Conservation (phyloP, 2,797 vertebrate species). For the Meda fulgida region DNA sequence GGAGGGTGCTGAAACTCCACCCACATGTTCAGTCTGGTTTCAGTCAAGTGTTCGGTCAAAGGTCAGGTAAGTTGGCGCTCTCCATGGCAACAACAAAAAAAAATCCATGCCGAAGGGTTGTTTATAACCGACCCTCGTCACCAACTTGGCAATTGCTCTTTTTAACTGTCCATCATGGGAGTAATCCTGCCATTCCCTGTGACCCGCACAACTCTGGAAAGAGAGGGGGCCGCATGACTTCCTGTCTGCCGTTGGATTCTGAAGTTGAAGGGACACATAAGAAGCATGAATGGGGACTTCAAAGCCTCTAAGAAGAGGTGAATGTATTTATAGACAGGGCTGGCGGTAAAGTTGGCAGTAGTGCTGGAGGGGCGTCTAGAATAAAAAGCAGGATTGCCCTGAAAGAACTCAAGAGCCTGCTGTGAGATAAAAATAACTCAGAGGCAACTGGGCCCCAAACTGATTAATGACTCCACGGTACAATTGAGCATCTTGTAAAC, state of each 20-base stretch:
- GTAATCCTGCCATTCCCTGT: slow-evolving; percentile 20
- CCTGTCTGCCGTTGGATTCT: slow-evolving; percentile 49
- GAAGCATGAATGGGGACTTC: slow-evolving; percentile 55
- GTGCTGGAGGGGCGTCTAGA: slow-evolving; percentile 24
- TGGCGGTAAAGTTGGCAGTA: slow-evolving; percentile 44
- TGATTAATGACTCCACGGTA: slow-evolving; percentile 39
- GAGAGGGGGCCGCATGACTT: slow-evolving; percentile 49
- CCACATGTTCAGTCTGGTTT: slow-evolving; percentile 28
- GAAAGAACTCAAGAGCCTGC: slow-evolving; percentile 26
- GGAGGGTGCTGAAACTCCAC: not conserved
- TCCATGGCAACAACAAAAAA: slow-evolving; percentile 39
- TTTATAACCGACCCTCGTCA: not conserved
- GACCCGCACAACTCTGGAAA: slow-evolving; percentile 41
- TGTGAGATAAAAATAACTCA: slow-evolving; percentile 46
- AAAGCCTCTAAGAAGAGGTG: slow-evolving; percentile 54
- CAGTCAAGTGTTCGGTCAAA: slow-evolving; percentile 35
- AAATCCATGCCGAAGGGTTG: not conserved
- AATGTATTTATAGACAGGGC: slow-evolving; percentile 55
- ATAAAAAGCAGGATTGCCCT: slow-evolving; percentile 48
- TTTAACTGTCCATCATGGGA: slow-evolving; percentile 36
- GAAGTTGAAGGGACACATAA: slow-evolving; percentile 20
- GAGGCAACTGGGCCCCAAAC: slow-evolving; percentile 12
- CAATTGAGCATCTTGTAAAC: slow-evolving; percentile 46
- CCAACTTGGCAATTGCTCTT: slow-evolving; percentile 17
- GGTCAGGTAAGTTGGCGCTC: slow-evolving; percentile 6